Evolutionary conservation across 2,888 invertebrate genomes (phyloP), one percentile per base, ranked within the genome.

Genomic region (Candidula unifasciata): DNA sequence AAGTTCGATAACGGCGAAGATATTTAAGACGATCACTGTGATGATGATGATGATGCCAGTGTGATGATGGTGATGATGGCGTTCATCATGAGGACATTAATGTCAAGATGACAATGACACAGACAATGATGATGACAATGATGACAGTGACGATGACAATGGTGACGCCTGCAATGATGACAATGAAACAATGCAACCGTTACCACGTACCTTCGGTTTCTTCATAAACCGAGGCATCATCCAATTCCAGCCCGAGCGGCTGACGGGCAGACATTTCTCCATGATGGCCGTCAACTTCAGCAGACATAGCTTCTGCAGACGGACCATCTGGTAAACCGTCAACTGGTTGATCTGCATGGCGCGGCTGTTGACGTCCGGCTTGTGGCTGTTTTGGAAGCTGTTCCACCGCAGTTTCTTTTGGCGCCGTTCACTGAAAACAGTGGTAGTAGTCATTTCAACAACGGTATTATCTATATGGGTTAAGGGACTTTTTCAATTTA

Each of bases 281-380:
- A 99, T 97, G 91, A 97, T 96, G 0, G 97, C 97, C 0, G 98
- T 98, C 52, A 99, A 95, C 89, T 93, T 96, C 76, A 98, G 95
- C 74, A 98, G 94, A 0, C 98, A 97, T 88, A 98, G 94, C 94
- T 98, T 98, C 86, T 97, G 95, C 69, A 98, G 95, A 78, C 97
- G 96, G 92, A 97, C 96, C 73, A 98, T 94, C 92, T 98, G 98
- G 0, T 97, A 97, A 88, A 97, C 97, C 0, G 97, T 97, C 92
- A 98, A 95, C 21, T 96, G 96, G 71, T 89, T 89, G 30, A 94
- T 88, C 80, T 93, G 93, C 85, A 91, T 88, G 81, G 89, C 90
- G 21, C 89, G 89, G 71, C 90, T 91, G 74, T 88, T 90, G 30
- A 92, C 87, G 77, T 91, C 92, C 10, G 92, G 93, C 13, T 93